phyloP scores from a whole-genome alignment of 1,140 invertebrate genomes.

The Achatina immaculata region DNA sequence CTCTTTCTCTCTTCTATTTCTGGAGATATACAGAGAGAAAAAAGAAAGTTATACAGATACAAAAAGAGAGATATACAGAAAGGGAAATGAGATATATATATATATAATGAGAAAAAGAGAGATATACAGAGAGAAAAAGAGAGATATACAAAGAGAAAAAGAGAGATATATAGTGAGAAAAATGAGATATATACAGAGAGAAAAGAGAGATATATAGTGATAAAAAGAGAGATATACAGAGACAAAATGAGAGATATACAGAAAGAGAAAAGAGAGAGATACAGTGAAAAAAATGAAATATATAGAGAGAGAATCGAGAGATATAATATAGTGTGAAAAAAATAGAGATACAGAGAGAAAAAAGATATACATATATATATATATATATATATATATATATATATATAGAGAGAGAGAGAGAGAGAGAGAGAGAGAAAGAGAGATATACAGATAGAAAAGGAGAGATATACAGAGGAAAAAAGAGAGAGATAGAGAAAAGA shows the following conservation, averaged over 20 bases:
- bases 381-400: no score
- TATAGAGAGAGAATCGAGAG: background rate
- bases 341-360: background rate
- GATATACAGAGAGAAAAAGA: background rate
- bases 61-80: background rate
- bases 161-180: background rate
- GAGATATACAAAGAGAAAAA: background rate
- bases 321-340: background rate
- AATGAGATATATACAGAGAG: background rate
- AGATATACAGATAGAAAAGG: background rate
- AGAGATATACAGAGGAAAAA: background rate
- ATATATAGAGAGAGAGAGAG: background rate
- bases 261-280: background rate
- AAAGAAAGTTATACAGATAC: background rate
- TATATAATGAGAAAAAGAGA: constrained; percentile 1
- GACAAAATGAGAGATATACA: background rate
- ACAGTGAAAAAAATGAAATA: background rate
- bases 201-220: background rate
- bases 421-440: background rate
- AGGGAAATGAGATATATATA: background rate
- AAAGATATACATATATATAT: no score
- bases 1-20: no score
- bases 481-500: background rate
- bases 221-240: background rate
- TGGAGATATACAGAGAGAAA: background rate